Evolutionary conservation across 2,888 invertebrate genomes (phyloP), one percentile per base, ranked within the genome.

Genomic region (Leptinotarsa juncta): DNA sequence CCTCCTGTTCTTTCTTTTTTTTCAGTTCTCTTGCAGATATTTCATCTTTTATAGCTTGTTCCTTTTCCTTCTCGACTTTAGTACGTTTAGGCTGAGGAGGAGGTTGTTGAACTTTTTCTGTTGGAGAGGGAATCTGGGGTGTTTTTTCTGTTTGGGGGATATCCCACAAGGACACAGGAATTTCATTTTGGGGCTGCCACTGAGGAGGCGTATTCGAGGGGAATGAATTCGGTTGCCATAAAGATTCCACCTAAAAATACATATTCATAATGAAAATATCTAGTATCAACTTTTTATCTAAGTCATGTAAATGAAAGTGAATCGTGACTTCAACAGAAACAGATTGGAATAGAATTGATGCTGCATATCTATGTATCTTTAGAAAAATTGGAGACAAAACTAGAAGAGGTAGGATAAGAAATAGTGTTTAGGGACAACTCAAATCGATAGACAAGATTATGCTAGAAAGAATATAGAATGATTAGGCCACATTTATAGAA

Each of bases 1-100:
- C 88, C 69, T 90, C 86, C 74, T 86, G 84, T 77, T 90, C 89
- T 75, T 88, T 88, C 68, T 88, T 85, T 78, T 89, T 89, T 78
- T 90, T 90, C 69, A 88, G 86, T 80, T 90, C 90, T 70, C 89
- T 89, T 57, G 88, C 87, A 73, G 87, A 86, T 65, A 86, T 84
- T 76, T 89, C 87, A 78, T 86, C 84, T 76, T 83, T 83, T 76
- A 70, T 15, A 48, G 74, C 75, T 72, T 80, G 82, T 70, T 77
- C 80, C 79, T 80, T 84, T 75, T 77, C 81, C 77, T 75, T 82
- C 70, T 82, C 82, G 16, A 65, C 74, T 76, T 83, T 81, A 62
- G 67, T 71, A 10, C 78, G 78, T 51, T 79, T 79, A 49, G 77
- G 70, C n/a, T 42, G 62, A 62, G 62, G 62, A 5, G 57, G 14